Evolutionary conservation across 2,888 invertebrate genomes (phyloP), one percentile per base, ranked within the genome.

Genomic region (Lapara coniferarum): DNA sequence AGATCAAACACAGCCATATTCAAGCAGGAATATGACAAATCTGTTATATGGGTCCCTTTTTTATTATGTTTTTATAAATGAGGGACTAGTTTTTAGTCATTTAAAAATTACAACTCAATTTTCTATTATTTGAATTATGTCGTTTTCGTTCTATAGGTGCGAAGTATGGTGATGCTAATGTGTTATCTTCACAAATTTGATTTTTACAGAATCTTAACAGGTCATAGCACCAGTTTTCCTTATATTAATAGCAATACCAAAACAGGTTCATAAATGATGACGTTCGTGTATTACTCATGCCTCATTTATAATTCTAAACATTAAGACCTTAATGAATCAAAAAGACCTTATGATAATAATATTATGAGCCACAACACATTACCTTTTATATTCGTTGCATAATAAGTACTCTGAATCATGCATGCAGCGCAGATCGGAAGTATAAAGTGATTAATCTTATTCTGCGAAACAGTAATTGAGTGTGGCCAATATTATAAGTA

Each of bases 281-380:
- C 59, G 44, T 44, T 44, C n/a, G 10, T 37, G 14, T 59, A 59
- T 59, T 59, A 59, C 59, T 58, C 58, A 58, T 58, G 37, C 58
- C 19, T 37, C n/a, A 44, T 58, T 58, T 14, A 25, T 25, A 12
- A 30, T 44, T 58, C 37, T 7, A 44, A 44, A 16, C 59, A 44
- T 59, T 44, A 44, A 37, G 37, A 59, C 14, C 10, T 59, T 59
- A 44, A 44, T 44, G 37, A 37, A 59, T 25, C 25, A 25, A 25
- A 25, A 25, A 25, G 25, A 25, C 25, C 25, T 25, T 25, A 25
- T 25, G 25, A 25, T 25, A 25, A n/a, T 59, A 59, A 37, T 44
- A 16, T n/a, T n/a, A 14, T 59, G n/a, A 8, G 37, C 8, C 8
- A 1, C 4, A 59, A n/a, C 59, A 59, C n/a, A 59, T 59, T 44